A percentile compares a stretch with the other conserved stretches of the same genome.
phyloP scores from a whole-genome alignment of 2,113 vertebrate genomes.

The Crotalus helleri region DNA sequence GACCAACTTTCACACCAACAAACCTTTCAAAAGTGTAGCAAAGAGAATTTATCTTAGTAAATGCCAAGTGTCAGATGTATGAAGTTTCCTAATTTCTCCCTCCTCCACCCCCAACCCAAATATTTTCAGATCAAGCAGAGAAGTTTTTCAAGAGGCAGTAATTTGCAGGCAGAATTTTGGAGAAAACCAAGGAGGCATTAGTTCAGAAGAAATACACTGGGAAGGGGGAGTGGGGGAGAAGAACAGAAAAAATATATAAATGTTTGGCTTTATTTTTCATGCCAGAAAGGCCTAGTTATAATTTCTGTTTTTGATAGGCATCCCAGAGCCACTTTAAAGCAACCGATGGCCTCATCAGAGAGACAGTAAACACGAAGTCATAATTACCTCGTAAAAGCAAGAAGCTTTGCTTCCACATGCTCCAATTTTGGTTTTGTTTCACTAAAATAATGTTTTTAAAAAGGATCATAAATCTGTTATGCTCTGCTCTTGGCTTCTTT shows the following conservation, averaged over 20 bases:
- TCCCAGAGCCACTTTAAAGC: conserved; percentile 64
- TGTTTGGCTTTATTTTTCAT: conserved; percentile 51
- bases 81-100: conserved; percentile 23
- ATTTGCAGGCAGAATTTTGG: conserved; percentile 52
- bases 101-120: conserved; percentile 44
- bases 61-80: not conserved
- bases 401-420: conserved; percentile 59
- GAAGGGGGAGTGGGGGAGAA: not conserved
- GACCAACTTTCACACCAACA: conserved; percentile 5
- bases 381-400: conserved; percentile 69
- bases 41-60: conserved; percentile 8
- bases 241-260: conserved; percentile 44
- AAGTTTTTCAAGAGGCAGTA: conserved; percentile 37
- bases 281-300: conserved; percentile 61
- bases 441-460: conserved; percentile 25
- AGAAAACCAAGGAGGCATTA: conserved; percentile 33
- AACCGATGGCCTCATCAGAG: conserved; percentile 65
- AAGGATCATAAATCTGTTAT: conserved; percentile 68
- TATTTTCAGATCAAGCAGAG: conserved; percentile 54
- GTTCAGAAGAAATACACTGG: conserved; percentile 50
- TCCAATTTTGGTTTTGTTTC: conserved; percentile 55
- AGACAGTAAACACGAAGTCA: conserved; percentile 71
- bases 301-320: conserved; percentile 66
- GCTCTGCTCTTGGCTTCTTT: conserved; percentile 61
- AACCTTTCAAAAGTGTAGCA: conserved; percentile 23